Evolutionary conservation across 2,888 invertebrate species (phyloP), one percentile per base, ranked within the genome.

Genomic region (Tinea trinotella): DNA sequence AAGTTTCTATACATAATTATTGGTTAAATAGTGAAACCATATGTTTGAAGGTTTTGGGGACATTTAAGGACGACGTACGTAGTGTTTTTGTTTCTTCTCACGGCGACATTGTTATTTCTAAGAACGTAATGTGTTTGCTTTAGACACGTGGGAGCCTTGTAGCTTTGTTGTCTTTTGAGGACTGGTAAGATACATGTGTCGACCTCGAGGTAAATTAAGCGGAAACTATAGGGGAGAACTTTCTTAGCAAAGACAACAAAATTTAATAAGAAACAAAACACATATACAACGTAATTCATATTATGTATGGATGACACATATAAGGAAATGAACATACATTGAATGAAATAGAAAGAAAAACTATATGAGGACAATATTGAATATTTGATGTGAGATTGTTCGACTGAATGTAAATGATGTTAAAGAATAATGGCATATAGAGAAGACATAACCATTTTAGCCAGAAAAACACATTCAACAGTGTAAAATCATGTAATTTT

Each of bases 181-280:
- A 60, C 58, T 65, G 65, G 73, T 74, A 68, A 66, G 70, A 71
- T 72, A 75, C 80, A 81, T 77, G 73, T 75, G 73, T 69, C 72
- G 76, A 73, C 71, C 71, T 66, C 69, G 71, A 60, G 76, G 82
- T 82, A 82, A 82, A 82, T 82, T 81, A 81, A 80, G 80, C 80
- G 81, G 80, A 81, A 84, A 80, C 74, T 71, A 65, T 66, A 70
- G 73, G 74, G 79, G 76, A 75, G 24, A 24, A 10, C 24, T 4
- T 13, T 12, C 24, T 6, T n/a, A 50, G n/a, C 9, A 9, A 22
- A 9, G 24, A 50, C 50, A 24, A 40, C 24, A 15, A 5, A 9
- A 19, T 24, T 50, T 18, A 46, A 46, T 19, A 46, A 46, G 10
- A 46, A 19, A 46, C 7, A 12, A 15, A 2, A 15, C 13, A 40